Conservation (phyloP, 2,113 vertebrate species). For the Periophthalmus modestus region DNA sequence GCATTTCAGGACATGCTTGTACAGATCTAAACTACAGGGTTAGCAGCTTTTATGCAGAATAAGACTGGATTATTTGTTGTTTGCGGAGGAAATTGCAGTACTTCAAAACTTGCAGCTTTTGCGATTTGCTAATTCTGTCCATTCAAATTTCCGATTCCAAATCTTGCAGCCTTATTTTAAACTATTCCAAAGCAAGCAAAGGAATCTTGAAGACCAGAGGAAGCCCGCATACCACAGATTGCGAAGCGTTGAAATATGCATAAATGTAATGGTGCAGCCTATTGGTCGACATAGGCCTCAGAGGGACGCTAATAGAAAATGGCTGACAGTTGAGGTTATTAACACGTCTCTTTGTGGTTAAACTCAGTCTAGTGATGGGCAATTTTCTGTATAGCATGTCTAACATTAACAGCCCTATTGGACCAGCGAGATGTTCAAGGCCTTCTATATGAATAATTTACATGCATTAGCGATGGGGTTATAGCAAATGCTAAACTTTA, state of each 20-base stretch:
- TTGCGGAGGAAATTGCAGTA: too few species aligned
- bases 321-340: neutral
- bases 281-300: neutral
- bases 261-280: neutral
- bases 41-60: too few species aligned
- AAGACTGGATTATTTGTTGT: too few species aligned
- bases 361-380: neutral
- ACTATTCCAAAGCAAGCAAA: neutral
- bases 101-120: too few species aligned
- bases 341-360: conserved; percentile 4
- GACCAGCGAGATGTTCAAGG: neutral
- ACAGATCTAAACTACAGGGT: too few species aligned
- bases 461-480: neutral
- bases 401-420: neutral
- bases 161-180: neutral
- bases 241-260: neutral
- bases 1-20: too few species aligned
- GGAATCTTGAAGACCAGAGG: neutral
- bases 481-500: neutral
- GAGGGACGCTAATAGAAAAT: neutral
- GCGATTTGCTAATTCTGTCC: too few species aligned
- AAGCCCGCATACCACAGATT: neutral
- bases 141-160: too few species aligned
- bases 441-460: conserved; percentile 3
- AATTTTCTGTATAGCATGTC: neutral